Conservation (phyloP, 2,113 vertebrate genomes). For the Tor tambroides region DNA sequence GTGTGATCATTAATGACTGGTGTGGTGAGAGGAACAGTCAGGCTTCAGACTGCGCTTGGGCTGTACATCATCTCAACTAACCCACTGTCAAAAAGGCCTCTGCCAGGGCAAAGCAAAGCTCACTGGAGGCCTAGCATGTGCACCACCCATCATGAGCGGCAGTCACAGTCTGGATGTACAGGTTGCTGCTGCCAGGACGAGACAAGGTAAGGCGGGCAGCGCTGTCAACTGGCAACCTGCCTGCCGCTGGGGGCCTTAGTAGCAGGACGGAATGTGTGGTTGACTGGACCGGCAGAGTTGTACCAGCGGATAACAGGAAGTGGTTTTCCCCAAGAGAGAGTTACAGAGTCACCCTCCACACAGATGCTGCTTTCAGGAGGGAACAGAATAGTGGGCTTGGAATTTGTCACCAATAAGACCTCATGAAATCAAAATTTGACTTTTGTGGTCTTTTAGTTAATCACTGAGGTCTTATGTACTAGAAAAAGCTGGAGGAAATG, state of each 20-base stretch:
- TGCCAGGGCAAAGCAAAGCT: conserved; percentile 65
- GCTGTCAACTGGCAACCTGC: no score
- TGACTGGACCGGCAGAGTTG: conserved; percentile 66
- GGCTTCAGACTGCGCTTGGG: neutral
- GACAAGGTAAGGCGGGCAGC: no score
- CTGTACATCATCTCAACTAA: conserved; percentile 71
- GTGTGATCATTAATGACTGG: conserved; percentile 13
- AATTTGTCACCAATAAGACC: no score
- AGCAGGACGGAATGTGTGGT: no score
- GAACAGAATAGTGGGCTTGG: no score
- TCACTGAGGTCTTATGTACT: no score
- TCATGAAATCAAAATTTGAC: no score
- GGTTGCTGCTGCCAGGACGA: neutral
- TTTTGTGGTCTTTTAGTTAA: no score
- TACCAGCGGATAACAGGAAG: conserved; percentile 69
- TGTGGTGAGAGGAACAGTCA: conserved; percentile 45
- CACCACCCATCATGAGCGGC: conserved; percentile 66
- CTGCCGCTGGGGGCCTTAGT: no score
- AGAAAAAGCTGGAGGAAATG: no score
- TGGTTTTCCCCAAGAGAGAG: conserved; percentile 73
- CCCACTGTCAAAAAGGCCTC: conserved; percentile 71
- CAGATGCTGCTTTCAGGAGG: no score
- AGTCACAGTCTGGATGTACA: conserved; percentile 66
- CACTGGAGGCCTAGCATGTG: conserved; percentile 70
- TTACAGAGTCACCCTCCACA: conserved; percentile 63